Conservation (phyloP, 1,140 invertebrate species). For the Gonatopus flavifemur region DNA sequence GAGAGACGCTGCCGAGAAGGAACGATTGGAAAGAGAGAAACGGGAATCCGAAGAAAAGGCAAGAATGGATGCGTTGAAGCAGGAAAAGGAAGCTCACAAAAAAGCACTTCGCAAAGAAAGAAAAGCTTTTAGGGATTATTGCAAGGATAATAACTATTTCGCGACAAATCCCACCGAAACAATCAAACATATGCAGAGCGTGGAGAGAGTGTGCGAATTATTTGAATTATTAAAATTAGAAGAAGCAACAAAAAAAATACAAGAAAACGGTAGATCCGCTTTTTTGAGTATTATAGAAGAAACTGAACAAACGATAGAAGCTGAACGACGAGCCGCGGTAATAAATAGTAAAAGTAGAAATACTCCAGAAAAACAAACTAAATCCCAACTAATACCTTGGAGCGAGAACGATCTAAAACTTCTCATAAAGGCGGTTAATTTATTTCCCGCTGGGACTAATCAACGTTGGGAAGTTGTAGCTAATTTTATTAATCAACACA, state of each 20-base stretch:
- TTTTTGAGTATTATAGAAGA: conserved; percentile 71
- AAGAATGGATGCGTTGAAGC: conserved; percentile 77
- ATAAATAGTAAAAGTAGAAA: conserved; percentile 41
- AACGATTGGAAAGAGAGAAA: conserved; percentile 75
- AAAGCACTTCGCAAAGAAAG: conserved; percentile 83
- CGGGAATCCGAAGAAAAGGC: conserved; percentile 80
- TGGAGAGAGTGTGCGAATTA: conserved; percentile 88
- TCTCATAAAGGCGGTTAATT: conserved; percentile 93
- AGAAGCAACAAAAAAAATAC: conserved; percentile 73
- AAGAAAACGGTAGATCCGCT: conserved; percentile 64
- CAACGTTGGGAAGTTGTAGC: conserved; percentile 96
- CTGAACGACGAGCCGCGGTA: conserved; percentile 67
- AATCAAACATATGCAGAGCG: conserved; percentile 81
- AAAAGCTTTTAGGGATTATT: conserved; percentile 80
- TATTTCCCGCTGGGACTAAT: conserved; percentile 94
- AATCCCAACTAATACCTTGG: conserved; percentile 68
- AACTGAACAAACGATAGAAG: conserved; percentile 73
- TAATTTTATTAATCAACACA: conserved; percentile 94
- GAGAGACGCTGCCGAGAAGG: conserved; percentile 69
- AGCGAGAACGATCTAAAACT: conserved; percentile 79
- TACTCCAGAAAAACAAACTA: conserved; percentile 46
- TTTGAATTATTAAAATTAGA: conserved; percentile 74
- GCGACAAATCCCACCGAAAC: conserved; percentile 71
- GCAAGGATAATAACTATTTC: conserved; percentile 89
- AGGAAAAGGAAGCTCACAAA: conserved; percentile 83